These are phyloP conservation scores for Pholis gunnellus DNA, from an alignment of 2,113 vertebrate genomes.

Conservation along the genomic window DNA sequence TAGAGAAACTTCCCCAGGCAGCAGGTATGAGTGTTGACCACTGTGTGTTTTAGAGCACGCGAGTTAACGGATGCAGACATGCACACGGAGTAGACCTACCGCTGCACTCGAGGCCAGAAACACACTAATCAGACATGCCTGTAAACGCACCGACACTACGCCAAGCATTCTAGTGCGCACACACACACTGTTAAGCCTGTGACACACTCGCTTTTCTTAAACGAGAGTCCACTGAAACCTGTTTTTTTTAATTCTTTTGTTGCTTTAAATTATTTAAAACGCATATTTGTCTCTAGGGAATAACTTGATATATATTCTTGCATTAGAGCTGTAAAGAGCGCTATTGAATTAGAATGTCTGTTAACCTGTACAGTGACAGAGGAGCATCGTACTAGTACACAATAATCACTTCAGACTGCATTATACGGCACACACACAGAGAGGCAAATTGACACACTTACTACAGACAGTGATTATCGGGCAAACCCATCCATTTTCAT, in stretches of 20 bases:
- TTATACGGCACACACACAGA: neutral
- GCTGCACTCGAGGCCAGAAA: neutral
- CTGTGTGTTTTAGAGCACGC: conserved; percentile 66
- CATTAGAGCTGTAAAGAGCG: neutral
- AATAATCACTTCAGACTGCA: neutral
- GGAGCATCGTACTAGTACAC: neutral
- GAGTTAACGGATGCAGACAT: conserved; percentile 19
- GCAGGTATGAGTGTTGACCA: neutral
- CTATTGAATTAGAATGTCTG: neutral
- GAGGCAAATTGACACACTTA: conserved; percentile 53
- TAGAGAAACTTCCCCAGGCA: neutral
- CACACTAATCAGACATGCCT: neutral
- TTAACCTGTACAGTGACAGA: neutral
- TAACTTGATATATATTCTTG: neutral
- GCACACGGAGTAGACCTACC: conserved; percentile 19
- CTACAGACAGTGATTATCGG: conserved; percentile 49
- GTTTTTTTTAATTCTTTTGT: neutral
- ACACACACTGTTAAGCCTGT: too few species aligned
- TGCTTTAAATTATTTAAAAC: neutral
- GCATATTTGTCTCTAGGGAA: neutral
- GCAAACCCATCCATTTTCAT: conserved; percentile 56
- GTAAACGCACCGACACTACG: neutral
- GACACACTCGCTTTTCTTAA: neutral
- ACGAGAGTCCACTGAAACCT: neutral
- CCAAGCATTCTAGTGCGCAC: neutral